phyloP scores from a whole-genome alignment of 2,888 invertebrate genomes.

The Nineta flava region DNA sequence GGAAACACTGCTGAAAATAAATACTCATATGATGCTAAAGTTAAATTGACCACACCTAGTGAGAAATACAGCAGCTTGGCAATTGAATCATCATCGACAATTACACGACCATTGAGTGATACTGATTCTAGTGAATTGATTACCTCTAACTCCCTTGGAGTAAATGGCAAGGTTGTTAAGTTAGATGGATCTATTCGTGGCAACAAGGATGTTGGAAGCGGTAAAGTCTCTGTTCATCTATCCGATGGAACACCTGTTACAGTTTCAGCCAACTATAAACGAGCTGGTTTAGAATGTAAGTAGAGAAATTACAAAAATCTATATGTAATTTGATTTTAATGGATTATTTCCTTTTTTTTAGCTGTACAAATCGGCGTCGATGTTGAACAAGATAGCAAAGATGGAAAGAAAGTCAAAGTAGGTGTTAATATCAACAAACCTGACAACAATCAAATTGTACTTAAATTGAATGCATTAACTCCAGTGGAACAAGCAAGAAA shows the following conservation, averaged over 20 bases:
- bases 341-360: neutral
- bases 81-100: conserved; percentile 24
- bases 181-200: conserved; percentile 28
- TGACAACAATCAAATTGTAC: conserved; percentile 25
- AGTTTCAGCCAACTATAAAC: conserved; percentile 29
- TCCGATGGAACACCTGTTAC: conserved; percentile 33
- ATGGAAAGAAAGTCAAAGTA: conserved; percentile 26
- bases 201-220: conserved; percentile 24
- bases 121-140: conserved; percentile 16
- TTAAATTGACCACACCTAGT: conserved; percentile 36
- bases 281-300: neutral
- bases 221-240: conserved; percentile 27
- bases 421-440: conserved; percentile 20
- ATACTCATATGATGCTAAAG: conserved; percentile 28
- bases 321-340: neutral
- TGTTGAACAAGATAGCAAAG: conserved; percentile 19
- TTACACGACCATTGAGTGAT: conserved; percentile 17
- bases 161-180: conserved; percentile 35
- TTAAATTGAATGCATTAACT: conserved; percentile 28
- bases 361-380: conserved; percentile 2
- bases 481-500: conserved; percentile 34
- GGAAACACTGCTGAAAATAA: conserved; percentile 27
- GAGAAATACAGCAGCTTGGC: conserved; percentile 41
- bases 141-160: conserved; percentile 27
- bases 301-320: neutral